Conservation (phyloP, 2,797 vertebrate genomes). For the Rhincodon typus region DNA sequence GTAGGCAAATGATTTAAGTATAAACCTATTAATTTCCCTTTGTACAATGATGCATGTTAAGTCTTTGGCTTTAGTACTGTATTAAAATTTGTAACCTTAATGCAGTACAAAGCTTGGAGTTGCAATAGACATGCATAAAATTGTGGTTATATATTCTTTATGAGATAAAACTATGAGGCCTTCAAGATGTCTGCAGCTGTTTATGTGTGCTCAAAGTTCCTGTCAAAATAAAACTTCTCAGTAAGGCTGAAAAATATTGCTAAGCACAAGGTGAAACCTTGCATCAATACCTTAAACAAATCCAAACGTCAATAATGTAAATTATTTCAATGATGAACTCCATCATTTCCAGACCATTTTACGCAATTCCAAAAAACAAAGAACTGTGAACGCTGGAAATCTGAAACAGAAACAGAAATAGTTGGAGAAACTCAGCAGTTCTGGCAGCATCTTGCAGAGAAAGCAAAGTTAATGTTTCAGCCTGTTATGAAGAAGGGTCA, state of each 20-base stretch:
- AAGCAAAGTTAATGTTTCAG: too few relatives aligned
- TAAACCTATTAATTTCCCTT: conserved; percentile 23
- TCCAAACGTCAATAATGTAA: neutral
- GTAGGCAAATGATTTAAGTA: conserved; percentile 14
- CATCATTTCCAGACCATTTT: neutral
- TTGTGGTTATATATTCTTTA: neutral
- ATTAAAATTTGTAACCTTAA: neutral
- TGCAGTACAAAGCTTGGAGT: neutral
- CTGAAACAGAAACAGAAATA: too few relatives aligned
- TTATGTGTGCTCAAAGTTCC: neutral
- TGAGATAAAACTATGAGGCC: neutral
- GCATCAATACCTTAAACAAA: neutral
- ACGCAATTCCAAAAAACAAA: neutral
- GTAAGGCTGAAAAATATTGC: neutral
- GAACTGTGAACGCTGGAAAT: too few relatives aligned
- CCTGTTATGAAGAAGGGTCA: too few relatives aligned
- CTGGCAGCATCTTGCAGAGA: too few relatives aligned
- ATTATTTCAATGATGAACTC: neutral
- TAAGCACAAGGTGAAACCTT: too few relatives aligned
- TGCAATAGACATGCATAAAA: neutral
- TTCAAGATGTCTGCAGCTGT: neutral
- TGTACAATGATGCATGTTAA: neutral
- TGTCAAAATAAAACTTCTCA: conserved; percentile 9
- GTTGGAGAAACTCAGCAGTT: too few relatives aligned
- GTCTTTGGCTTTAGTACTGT: neutral